A percentile compares a stretch with the other conserved stretches of the same genome.
phyloP scores from a whole-genome alignment of 2,113 vertebrate genomes.

The Marmota monax region DNA sequence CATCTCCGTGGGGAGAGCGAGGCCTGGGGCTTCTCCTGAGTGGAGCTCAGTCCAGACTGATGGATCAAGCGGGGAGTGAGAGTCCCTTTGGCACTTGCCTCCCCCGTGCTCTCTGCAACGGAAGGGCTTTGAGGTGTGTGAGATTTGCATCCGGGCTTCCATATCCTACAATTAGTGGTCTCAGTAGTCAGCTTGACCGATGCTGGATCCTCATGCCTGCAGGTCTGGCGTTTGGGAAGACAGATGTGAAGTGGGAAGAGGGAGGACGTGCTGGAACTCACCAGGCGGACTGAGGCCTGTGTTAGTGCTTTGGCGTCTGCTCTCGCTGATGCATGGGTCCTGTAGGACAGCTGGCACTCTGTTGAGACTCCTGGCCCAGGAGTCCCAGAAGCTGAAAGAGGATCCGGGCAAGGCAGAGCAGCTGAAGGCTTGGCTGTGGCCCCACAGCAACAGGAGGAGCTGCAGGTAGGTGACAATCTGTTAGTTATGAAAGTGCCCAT shows the following conservation, averaged over 20 bases:
- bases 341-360: neutral
- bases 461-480: neutral
- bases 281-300: rapidly evolving
- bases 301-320: neutral
- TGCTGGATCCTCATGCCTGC: neutral
- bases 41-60: neutral
- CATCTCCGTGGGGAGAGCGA: rapidly evolving
- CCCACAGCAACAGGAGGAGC: rapidly evolving
- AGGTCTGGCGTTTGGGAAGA: neutral
- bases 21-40: neutral
- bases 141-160: neutral
- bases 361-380: neutral
- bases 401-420: neutral
- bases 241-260: neutral
- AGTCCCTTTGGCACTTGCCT: too few species aligned
- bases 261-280: neutral
- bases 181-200: neutral
- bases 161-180: too few species aligned
- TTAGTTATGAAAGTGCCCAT: neutral
- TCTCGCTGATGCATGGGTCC: neutral
- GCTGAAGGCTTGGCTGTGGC: neutral
- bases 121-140: neutral
- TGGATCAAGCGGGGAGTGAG: neutral
- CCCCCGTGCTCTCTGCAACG: neutral
- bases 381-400: neutral